Percentiles rank a stretch among this genome's conserved stretches.
These are phyloP conservation scores for Diloba caeruleocephala DNA, from an alignment of 2,888 invertebrate genomes.

Conservation along the genomic window DNA sequence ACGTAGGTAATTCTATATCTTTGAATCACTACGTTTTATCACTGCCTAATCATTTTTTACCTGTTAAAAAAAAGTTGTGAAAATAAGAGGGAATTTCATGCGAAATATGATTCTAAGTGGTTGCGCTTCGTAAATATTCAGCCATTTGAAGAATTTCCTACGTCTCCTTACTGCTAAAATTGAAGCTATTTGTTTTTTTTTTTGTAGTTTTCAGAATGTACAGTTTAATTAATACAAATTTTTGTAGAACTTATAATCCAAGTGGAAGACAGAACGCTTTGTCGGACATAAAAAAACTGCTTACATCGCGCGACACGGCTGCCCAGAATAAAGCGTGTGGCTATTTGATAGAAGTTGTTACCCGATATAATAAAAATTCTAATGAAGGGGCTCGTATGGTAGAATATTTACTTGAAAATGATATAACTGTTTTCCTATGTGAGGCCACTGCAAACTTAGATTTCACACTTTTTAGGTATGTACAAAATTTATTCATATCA, in stretches of 20 bases:
- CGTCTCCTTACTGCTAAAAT: not conserved
- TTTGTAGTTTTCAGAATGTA: slow-evolving; percentile 63
- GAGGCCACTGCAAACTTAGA: slow-evolving; percentile 83
- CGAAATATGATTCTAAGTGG: no score
- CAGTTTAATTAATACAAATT: slow-evolving; percentile 76
- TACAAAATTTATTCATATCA: no score
- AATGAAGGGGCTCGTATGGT: slow-evolving; percentile 71
- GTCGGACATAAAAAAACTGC: slow-evolving; percentile 78
- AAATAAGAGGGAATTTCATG: slow-evolving; percentile 19
- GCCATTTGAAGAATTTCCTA: no score
- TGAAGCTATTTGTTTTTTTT: not conserved
- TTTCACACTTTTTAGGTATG: slow-evolving; percentile 76
- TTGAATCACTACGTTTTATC: no score
- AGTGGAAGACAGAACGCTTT: slow-evolving; percentile 77
- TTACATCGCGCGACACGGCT: slow-evolving; percentile 78
- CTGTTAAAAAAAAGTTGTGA: not conserved
- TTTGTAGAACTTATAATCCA: slow-evolving; percentile 80
- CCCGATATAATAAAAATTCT: slow-evolving; percentile 70
- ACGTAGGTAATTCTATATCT: no score
- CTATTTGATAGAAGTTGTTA: slow-evolving; percentile 77
- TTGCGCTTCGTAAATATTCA: no score
- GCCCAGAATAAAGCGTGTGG: slow-evolving; percentile 82
- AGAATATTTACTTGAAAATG: slow-evolving; percentile 80
- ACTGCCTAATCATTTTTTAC: no score
- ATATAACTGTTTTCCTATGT: slow-evolving; percentile 81